Evolutionary conservation across 2,888 invertebrate species (phyloP).

Genomic region (Byasa hedistus): DNA sequence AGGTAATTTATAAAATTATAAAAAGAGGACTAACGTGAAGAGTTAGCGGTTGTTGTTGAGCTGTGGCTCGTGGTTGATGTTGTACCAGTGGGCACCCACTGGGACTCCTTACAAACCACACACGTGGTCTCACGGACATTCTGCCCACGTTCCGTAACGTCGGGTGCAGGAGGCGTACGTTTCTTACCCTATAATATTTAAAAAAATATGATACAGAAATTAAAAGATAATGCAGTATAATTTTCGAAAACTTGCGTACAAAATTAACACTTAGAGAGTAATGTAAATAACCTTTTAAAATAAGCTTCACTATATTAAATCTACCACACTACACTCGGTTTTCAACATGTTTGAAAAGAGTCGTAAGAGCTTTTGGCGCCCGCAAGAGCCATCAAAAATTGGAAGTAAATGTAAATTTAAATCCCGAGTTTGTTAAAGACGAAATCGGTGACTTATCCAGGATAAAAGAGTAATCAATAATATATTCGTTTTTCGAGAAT

Average conservation of each 20-base stretch:
- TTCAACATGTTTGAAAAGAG: conserved; percentile 18
- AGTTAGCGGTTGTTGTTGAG: conserved; percentile 81
- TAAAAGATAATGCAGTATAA: conserved; percentile 3
- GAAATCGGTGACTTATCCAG: conserved; percentile 18
- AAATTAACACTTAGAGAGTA: conserved; percentile 15
- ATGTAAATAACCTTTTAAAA: conserved; percentile 10
- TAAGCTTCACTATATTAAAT: conserved; percentile 12
- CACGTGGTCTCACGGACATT: conserved; percentile 47
- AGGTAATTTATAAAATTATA: neutral
- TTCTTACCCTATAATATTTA: conserved; percentile 25
- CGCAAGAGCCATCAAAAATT: conserved; percentile 9
- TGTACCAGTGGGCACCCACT: conserved; percentile 74
- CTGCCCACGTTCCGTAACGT: conserved; percentile 76
- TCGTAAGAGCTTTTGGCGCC: neutral
- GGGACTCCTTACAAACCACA: conserved; percentile 63
- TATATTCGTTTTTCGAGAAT: conserved; percentile 24
- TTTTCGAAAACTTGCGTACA: neutral
- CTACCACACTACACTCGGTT: conserved; percentile 1
- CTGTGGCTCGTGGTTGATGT: conserved; percentile 79
- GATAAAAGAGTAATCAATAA: conserved; percentile 23
- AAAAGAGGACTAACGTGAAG: conserved; percentile 73
- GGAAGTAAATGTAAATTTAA: conserved; percentile 10
- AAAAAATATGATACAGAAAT: conserved; percentile 3
- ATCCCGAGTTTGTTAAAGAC: conserved; percentile 14
- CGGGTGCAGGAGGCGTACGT: conserved; percentile 64